A percentile compares a stretch with the other conserved stretches of the same genome.
Evolutionary conservation across 2,797 vertebrate genomes (phyloP).

Genomic region (Sebastes paucispinis): DNA sequence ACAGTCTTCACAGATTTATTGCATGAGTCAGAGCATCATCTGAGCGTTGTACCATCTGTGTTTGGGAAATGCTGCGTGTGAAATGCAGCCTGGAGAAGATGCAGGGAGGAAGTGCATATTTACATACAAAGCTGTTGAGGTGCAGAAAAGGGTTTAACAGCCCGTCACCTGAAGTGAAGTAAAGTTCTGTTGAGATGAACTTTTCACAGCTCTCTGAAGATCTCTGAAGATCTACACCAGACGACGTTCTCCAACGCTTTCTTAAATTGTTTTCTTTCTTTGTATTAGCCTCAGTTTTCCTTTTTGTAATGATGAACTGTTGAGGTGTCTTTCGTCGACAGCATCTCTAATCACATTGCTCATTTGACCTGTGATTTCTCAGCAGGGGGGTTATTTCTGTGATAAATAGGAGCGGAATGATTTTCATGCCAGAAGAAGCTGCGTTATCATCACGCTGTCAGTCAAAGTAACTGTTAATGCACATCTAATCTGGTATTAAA

Average conservation of each 20-base stretch:
- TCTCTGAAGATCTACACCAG: background rate
- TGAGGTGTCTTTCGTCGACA: background rate
- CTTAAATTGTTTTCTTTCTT: background rate
- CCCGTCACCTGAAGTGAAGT: conserved; percentile 17
- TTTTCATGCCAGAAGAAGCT: background rate
- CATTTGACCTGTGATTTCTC: conserved; percentile 61
- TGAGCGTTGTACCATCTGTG: background rate
- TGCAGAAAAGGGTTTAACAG: conserved; percentile 8
- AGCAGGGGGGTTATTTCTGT: conserved; percentile 33
- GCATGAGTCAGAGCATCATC: conserved; percentile 10
- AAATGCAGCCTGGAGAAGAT: background rate
- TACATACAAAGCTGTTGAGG: conserved; percentile 1
- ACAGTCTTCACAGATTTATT: conserved; percentile 12
- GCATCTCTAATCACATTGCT: conserved; percentile 10
- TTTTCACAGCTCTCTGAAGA: background rate
- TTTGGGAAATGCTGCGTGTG: background rate
- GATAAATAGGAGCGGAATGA: conserved; percentile 47
- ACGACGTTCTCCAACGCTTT: background rate
- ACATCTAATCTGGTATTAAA: background rate
- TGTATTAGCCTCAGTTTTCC: background rate
- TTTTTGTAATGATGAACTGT: background rate
- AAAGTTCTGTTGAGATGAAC: conserved; percentile 14
- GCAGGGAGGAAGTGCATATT: background rate
- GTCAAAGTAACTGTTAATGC: background rate
- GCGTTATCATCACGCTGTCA: background rate